These are phyloP conservation scores for Candoia aspera DNA, from an alignment of 2,113 vertebrate genomes.

Conservation along the genomic window DNA sequence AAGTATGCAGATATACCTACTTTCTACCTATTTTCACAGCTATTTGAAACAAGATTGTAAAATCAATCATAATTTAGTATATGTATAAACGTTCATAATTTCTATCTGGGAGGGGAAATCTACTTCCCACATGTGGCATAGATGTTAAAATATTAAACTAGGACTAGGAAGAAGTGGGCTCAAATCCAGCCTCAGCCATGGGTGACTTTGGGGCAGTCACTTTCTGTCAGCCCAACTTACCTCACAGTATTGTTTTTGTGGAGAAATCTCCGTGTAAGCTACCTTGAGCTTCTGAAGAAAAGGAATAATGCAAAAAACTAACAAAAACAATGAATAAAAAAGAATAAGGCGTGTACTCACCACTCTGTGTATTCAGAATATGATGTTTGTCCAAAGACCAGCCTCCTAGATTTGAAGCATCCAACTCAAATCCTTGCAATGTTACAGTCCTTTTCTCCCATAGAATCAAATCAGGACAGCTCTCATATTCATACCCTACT, in stretches of 20 bases:
- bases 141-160: not conserved
- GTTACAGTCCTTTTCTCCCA: conserved; percentile 94
- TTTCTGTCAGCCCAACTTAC: not conserved
- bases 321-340: not conserved
- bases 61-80: not conserved
- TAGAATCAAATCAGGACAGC: conserved; percentile 88
- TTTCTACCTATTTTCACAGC: not conserved
- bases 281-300: not conserved
- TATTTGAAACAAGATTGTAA: not conserved
- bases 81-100: not conserved
- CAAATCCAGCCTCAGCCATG: not conserved
- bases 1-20: not conserved
- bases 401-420: conserved; percentile 92
- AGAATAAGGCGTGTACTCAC: conserved; percentile 76
- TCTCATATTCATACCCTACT: conserved; percentile 95
- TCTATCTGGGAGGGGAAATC: not conserved
- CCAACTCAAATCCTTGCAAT: conserved; percentile 94
- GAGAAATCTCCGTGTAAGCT: not conserved
- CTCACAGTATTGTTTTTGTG: not conserved
- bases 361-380: conserved; percentile 91
- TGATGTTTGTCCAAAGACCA: conserved; percentile 98
- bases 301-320: not conserved
- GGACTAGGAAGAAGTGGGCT: not conserved
- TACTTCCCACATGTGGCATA: not conserved
- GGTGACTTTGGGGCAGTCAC: not conserved